Base-by-base conservation (phyloP, 2,888 invertebrate genomes). In the Cantharis nigra region DNA sequence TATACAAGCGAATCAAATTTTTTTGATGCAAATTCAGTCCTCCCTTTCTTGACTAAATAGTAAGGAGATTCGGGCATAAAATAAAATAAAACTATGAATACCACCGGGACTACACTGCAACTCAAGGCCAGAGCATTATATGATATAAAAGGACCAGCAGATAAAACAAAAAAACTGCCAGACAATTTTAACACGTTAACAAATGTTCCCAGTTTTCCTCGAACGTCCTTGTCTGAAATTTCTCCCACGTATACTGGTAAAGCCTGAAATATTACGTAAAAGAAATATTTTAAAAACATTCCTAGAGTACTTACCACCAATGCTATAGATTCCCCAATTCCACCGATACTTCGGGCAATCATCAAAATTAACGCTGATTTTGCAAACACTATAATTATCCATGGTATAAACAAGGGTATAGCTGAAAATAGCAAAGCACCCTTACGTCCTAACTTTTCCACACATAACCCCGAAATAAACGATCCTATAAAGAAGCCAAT, bases 271-370 rank as follows among this genome's bases (percentile, higher is more conserved):
- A 13, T 20, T 18, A 16, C 63, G 0, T 13, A 64, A 13, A n/a
- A n/a, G 7, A n/a, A 11, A 0, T 69, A 30, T n/a, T 63, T 74
- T 86, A 0, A 2, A 85, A 0, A 87, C 86, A 7, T 88, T 80
- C 3, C 86, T 72, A 3, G 64, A 69, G 14, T 71, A 73, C 78
- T 82, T 77, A 83, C 83, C 18, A 79, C 74, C 33, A 74, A 64
- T 14, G 78, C 74, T 0, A 95, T 93, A 18, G 95, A 95, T 63
- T 92, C 92, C 16, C 93, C 92, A 9, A 94, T 83, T 33, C 95
- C 96, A 5, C 91, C 91, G 33, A 94, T 88, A 70, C 94, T 91
- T 74, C 93, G 88, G 0, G 92, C 93, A 0, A 90, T 87, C 81
- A 91, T 91, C 7, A 93, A 88, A 91, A 92, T 91, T 0, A 85